A percentile compares a stretch with the other conserved stretches of the same genome.
phyloP scores from a whole-genome alignment of 1,140 invertebrate species.

The Gonioctena quinquepunctata region DNA sequence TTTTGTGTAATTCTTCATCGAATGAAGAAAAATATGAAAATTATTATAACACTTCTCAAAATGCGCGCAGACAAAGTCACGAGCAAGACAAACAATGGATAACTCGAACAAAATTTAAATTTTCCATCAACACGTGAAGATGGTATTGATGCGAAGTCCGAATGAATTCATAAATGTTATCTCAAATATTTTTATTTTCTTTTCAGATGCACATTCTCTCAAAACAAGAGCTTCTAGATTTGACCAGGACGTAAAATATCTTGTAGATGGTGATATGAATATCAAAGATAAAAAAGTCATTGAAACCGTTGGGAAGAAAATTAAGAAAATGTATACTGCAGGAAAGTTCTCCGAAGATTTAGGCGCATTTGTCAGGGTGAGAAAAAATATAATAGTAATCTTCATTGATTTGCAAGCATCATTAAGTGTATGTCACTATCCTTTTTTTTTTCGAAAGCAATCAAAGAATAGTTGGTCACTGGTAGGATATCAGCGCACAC shows the following conservation, averaged over 20 bases:
- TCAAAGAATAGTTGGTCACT: background rate
- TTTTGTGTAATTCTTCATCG: too few species aligned
- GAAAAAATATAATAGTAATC: background rate
- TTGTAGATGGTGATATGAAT: constrained; percentile 3
- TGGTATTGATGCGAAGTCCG: too few species aligned
- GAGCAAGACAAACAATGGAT: too few species aligned
- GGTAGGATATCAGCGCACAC: too few species aligned
- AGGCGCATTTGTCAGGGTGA: background rate
- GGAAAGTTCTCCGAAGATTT: background rate
- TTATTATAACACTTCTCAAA: too few species aligned
- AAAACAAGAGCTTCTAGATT: background rate
- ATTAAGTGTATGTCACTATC: background rate
- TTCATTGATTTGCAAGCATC: background rate
- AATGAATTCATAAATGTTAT: too few species aligned
- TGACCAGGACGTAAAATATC: background rate
- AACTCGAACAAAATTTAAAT: too few species aligned
- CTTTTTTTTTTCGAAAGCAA: background rate
- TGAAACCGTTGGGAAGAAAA: background rate
- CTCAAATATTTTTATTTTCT: background rate
- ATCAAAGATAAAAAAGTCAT: background rate
- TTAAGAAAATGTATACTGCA: background rate
- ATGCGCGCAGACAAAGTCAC: too few species aligned
- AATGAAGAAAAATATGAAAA: too few species aligned
- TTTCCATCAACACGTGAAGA: too few species aligned
- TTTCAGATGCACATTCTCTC: background rate